Evolutionary conservation across 2,797 vertebrate species (phyloP).

Genomic region (Ctenopoma multispine): DNA sequence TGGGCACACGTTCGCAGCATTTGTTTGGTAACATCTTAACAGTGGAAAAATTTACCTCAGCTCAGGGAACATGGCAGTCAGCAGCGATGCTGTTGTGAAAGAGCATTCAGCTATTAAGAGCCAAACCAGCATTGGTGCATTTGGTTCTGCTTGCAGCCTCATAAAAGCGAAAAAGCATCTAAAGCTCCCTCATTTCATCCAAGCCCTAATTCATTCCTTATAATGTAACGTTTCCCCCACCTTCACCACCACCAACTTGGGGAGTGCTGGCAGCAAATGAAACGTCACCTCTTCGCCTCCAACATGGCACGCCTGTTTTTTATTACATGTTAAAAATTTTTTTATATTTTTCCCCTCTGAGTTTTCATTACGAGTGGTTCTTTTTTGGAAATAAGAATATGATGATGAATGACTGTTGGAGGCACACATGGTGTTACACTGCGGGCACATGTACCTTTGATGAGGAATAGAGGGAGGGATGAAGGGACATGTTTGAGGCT

Average conservation of each 20-base stretch:
- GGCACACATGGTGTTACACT: constrained; percentile 55
- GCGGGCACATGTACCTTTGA: constrained; percentile 58
- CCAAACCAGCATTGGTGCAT: constrained; percentile 53
- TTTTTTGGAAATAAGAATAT: constrained; percentile 67
- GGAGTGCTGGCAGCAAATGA: constrained; percentile 74
- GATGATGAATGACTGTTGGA: constrained; percentile 78
- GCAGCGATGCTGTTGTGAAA: constrained; percentile 58
- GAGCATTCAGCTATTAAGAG: constrained; percentile 65
- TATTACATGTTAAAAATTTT: constrained; percentile 76
- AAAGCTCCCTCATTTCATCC: constrained; percentile 70
- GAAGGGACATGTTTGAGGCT: constrained; percentile 31
- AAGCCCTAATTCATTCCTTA: constrained; percentile 75
- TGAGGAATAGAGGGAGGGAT: constrained; percentile 48
- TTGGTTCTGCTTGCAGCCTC: constrained; percentile 68
- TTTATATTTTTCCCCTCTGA: constrained; percentile 57
- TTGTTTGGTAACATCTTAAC: constrained; percentile 69
- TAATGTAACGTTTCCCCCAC: constrained; percentile 71
- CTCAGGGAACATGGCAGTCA: constrained; percentile 67
- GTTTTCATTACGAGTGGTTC: constrained; percentile 72
- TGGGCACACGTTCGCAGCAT: constrained; percentile 57
- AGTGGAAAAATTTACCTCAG: constrained; percentile 73
- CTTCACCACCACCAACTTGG: constrained; percentile 52
- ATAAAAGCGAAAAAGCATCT: constrained; percentile 73
- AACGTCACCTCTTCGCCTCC: constrained; percentile 72
- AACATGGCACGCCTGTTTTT: constrained; percentile 83